Conservation (phyloP, 1,140 invertebrate genomes). For the Tetragonula clypearis region DNA sequence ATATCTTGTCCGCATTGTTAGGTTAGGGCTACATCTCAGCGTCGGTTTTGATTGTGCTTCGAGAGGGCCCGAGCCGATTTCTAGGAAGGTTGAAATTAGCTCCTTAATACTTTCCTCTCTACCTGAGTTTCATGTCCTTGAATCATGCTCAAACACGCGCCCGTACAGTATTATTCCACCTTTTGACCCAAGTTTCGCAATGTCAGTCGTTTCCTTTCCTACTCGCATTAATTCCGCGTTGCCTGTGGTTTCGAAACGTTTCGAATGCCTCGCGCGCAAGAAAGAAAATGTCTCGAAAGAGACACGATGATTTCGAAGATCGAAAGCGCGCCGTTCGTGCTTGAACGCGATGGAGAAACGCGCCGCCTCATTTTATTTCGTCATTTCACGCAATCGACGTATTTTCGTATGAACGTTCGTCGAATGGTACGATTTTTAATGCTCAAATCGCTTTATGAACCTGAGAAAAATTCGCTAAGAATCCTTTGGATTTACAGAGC, state of each 20-base stretch:
- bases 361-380: too few relatives aligned
- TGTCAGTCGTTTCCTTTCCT: neutral
- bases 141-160: neutral
- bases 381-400: too few relatives aligned
- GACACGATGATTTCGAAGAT: too few relatives aligned
- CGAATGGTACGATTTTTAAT: too few relatives aligned
- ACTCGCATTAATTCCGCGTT: neutral
- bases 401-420: too few relatives aligned
- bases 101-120: conserved; percentile 48
- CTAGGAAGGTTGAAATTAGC: conserved; percentile 65
- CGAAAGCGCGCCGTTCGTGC: too few relatives aligned
- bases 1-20: conserved; percentile 31
- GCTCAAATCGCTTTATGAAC: too few relatives aligned
- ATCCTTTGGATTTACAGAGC: too few relatives aligned
- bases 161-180: neutral
- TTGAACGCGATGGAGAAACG: too few relatives aligned
- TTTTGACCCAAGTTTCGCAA: conserved; percentile 5
- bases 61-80: conserved; percentile 55
- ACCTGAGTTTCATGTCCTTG: conserved; percentile 41
- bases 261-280: too few relatives aligned
- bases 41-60: conserved; percentile 32
- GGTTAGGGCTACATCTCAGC: conserved; percentile 37
- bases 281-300: too few relatives aligned
- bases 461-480: too few relatives aligned
- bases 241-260: rapidly evolving